A percentile compares a stretch with the other conserved stretches of the same genome.
phyloP scores from a whole-genome alignment of 2,113 vertebrate species.

The Peromyscus polionotus region DNA sequence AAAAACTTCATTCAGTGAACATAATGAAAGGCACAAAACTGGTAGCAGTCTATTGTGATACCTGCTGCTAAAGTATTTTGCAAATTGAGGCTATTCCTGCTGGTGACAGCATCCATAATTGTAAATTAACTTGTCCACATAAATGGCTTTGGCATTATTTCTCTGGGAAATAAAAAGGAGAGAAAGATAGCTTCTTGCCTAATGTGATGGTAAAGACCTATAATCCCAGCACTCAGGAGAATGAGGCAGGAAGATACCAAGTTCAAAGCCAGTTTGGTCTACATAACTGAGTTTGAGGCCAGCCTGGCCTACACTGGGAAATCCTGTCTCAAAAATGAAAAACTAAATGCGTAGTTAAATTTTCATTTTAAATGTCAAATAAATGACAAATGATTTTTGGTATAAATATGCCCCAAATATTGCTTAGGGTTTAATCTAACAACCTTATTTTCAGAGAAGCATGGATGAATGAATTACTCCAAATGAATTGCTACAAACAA shows the following conservation, averaged over 20 bases:
- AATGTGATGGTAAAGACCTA: background rate
- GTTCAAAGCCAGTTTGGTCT: background rate
- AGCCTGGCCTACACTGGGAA: background rate
- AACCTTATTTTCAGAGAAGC: slow-evolving; percentile 43
- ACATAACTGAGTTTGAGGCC: background rate
- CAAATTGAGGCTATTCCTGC: slow-evolving; percentile 25
- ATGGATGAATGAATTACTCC: slow-evolving; percentile 22
- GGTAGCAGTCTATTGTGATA: slow-evolving; percentile 3
- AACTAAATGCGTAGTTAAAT: background rate
- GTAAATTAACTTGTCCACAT: slow-evolving; percentile 12
- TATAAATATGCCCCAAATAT: slow-evolving; percentile 13
- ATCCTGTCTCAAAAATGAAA: background rate
- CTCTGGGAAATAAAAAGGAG: slow-evolving; percentile 44
- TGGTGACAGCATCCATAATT: slow-evolving; percentile 22
- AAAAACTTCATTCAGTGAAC: slow-evolving; percentile 5
- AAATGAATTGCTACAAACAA: background rate
- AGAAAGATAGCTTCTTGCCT: background rate
- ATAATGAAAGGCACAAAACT: slow-evolving; percentile 36
- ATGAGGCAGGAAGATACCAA: background rate
- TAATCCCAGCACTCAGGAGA: background rate
- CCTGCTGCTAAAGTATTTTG: background rate
- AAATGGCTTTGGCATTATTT: slow-evolving; percentile 35
- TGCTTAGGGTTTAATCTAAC: slow-evolving; percentile 53
- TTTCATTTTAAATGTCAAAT: slow-evolving; percentile 52
- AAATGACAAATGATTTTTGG: background rate